Base-by-base conservation (phyloP, 2,113 vertebrate species). In the Austrofundulus limnaeus region DNA sequence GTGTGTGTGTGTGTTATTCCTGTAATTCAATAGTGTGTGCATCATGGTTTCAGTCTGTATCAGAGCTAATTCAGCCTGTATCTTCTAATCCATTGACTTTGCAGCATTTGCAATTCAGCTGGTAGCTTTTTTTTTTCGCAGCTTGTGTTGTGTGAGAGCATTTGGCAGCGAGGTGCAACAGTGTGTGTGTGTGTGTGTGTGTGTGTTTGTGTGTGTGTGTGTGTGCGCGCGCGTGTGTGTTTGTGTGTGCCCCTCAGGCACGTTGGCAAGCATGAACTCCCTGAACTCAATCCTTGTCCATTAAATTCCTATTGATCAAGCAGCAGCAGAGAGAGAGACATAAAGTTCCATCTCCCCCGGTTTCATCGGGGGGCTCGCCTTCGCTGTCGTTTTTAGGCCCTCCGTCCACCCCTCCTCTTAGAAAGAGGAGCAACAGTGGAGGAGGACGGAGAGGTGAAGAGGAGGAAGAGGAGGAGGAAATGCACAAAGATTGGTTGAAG, bases 291-390 rank as follows among this genome's bases (percentile, higher is more conserved):
- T 87, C 85, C 89, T 84, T 89, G 89, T 91, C 86, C 85, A 88
- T 90, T 90, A 89, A 87, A 89, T 88, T 89, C 85, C 84, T 88
- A 89, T 90, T 89, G 90, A 91, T 92, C 87, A 90, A 87, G 86
- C 81, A 88, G 84, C 74, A 81, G 72, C 23, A 51, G 15, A 51
- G 59, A 86, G 82, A 82, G 75, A 85, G 83, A 88, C 85, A 81
- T 86, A 81, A 84, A 87, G 83, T 87, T 88, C 83, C 83, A 87
- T 88, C 88, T 83, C 85, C 74, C 6, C 72, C 57, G 52, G 80
- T 77, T 90, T 87, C 81, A 84, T 84, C n/a, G 77, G 75, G 78
- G 73, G 31, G 78, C 82, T 84, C 61, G 38, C 47, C 57, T 34
- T 34, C 31, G 61, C 70, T 67, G 54, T 31, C 55, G 68, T 70